A percentile compares a stretch with the other conserved stretches of the same genome.
These are phyloP conservation scores for Nibea albiflora DNA, from an alignment of 2,113 vertebrate species.

Conservation along the genomic window DNA sequence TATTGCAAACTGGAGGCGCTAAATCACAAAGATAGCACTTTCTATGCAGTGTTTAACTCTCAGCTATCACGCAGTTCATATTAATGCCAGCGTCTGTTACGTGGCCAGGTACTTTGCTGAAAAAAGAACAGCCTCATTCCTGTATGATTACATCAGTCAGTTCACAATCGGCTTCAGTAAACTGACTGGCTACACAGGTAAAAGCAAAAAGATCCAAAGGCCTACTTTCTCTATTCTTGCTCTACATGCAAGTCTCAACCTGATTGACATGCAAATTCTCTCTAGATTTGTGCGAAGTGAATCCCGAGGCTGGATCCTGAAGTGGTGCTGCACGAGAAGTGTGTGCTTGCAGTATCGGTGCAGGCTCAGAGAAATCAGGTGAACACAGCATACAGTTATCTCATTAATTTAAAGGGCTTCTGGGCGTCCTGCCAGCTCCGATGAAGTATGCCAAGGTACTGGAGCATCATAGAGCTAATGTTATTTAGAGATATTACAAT, in stretches of 20 bases:
- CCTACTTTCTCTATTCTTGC: neutral
- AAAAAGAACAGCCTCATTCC: neutral
- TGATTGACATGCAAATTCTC: slow-evolving; percentile 2
- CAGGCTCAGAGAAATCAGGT: slow-evolving; percentile 26
- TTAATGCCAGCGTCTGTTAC: neutral
- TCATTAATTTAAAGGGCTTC: slow-evolving; percentile 74
- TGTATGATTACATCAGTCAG: neutral
- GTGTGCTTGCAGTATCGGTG: neutral
- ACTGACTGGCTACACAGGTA: neutral
- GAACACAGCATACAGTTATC: slow-evolving; percentile 45
- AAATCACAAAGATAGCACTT: too few species aligned
- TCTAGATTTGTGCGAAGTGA: neutral
- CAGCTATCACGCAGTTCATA: neutral
- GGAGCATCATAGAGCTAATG: slow-evolving; percentile 46
- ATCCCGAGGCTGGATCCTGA: neutral
- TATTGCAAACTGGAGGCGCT: too few species aligned
- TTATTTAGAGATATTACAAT: slow-evolving; percentile 61
- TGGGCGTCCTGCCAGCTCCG: slow-evolving; percentile 57
- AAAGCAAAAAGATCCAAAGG: neutral
- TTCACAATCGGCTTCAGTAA: neutral
- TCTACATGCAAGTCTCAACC: neutral
- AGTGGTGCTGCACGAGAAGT: slow-evolving; percentile 1
- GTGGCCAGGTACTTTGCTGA: too few species aligned
- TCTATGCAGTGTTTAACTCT: neutral
- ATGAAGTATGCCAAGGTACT: slow-evolving; percentile 41